Base-by-base conservation (phyloP, 53 echinoderm and acorn worm genomes). In the Temnopleurus reevesii region DNA sequence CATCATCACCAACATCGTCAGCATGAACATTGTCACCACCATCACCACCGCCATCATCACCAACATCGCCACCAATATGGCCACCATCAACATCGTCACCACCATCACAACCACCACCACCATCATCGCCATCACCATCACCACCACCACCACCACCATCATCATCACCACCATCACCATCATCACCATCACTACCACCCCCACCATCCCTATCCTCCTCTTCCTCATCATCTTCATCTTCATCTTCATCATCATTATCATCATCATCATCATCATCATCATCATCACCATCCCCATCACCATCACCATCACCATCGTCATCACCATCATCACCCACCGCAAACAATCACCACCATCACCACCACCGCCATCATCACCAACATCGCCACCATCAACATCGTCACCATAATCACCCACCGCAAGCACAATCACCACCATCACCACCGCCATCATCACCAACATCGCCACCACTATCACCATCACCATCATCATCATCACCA, bases 401-500 rank as follows among this genome's bases (percentile, higher is more conserved):
- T 21, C 24, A 60, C 24, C 61, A 60, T 60, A 17, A 13, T 9
- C 23, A 12, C 17, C 61, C 61, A 60, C 61, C 61, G 23, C 61
- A 17, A 60, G 12, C 61, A 60, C 23, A 17, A 9, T 23, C 23
- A 13, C 23, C 61, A 13, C 23, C 61, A 60, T 60, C 61, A 13
- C 23, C 23, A 13, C 23, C 23, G 6, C 23, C 24, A 9, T 60
- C 76, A 27, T 34, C 76, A 27, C 9, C 19, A 76, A 12, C 76
- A 76, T 76, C 76, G 34, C 19, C 76, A 76, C 12, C 35, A 76
- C 35, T 33, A 76, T 79, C 35, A 33, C 35, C 76, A 76, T 76
- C 76, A 76, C 19, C 76, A 60, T 60, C 60, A 79, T 36, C 76
- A 76, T 76, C 76, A 76, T 36, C 35, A 76, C 34, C 76, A 76